These are phyloP conservation scores for Microcebus ravelobensis DNA, from an alignment of 2,113 vertebrate species.

Conservation along the genomic window DNA sequence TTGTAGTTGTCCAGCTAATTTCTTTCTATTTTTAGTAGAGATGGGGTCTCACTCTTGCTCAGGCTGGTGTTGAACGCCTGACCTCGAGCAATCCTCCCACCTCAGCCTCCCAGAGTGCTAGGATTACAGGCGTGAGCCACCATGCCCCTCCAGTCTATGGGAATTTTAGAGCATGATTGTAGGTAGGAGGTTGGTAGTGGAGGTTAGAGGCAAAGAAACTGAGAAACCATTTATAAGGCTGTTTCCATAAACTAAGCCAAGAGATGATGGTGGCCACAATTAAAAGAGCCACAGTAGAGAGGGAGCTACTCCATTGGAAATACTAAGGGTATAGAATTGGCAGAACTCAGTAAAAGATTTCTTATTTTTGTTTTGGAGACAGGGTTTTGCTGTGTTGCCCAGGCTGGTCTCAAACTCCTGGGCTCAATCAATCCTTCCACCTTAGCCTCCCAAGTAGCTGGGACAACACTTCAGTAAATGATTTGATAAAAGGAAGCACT, in stretches of 20 bases:
- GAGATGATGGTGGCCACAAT: background rate
- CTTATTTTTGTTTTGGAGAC: background rate
- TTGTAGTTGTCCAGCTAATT: no score
- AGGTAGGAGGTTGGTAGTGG: background rate
- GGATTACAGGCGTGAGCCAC: no score
- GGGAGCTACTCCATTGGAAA: background rate
- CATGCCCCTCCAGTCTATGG: background rate
- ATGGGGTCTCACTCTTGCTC: no score
- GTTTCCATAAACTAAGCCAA: background rate
- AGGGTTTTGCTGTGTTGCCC: background rate
- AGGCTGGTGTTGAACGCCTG: no score
- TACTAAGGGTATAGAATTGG: background rate
- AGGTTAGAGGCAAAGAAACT: background rate
- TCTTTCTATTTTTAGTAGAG: no score
- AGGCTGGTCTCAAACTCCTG: background rate
- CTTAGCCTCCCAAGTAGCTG: background rate
- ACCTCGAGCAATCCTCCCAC: no score
- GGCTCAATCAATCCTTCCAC: background rate
- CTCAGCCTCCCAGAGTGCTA: no score
- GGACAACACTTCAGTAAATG: background rate
- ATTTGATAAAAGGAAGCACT: background rate
- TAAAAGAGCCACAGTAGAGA: background rate
- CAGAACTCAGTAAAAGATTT: background rate
- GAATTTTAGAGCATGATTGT: background rate
- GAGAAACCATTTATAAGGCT: background rate